Evolutionary conservation across 2,113 vertebrate species (phyloP).

Genomic region (Bufo gargarizans): DNA sequence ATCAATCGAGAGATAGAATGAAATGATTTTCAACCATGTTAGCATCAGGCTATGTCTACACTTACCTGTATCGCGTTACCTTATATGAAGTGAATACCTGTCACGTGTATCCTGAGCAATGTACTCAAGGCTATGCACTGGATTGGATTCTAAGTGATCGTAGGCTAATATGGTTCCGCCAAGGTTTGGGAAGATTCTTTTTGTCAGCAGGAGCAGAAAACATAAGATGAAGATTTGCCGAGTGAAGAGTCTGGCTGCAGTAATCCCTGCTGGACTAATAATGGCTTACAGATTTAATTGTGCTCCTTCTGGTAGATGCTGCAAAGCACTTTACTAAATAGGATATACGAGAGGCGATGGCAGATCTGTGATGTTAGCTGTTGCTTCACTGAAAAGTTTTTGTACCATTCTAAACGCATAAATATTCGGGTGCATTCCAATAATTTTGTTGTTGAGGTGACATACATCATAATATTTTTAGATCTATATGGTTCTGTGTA

Average conservation of each 20-base stretch:
- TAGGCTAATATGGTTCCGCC: background rate
- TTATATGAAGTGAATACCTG: background rate
- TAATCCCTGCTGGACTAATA: constrained; percentile 71
- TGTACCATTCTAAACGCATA: background rate
- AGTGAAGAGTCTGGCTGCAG: constrained; percentile 17
- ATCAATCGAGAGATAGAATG: no score
- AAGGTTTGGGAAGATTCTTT: background rate
- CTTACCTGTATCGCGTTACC: background rate
- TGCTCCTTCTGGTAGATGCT: constrained; percentile 65
- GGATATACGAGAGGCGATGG: constrained; percentile 44
- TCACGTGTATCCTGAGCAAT: background rate
- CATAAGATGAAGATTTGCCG: constrained; percentile 33
- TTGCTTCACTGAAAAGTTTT: background rate
- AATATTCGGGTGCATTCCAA: background rate
- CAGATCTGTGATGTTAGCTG: background rate
- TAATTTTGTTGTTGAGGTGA: background rate
- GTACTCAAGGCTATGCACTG: no score
- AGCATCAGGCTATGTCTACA: background rate
- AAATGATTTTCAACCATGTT: no score
- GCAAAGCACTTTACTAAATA: constrained; percentile 62
- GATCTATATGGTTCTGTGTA: no score
- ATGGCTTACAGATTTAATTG: constrained; percentile 68
- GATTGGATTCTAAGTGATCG: no score
- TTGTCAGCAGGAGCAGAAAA: constrained; percentile 4
- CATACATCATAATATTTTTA: no score